These are phyloP conservation scores for Ganaspis brasiliensis DNA, from an alignment of 2,888 invertebrate species.

Conservation along the genomic window DNA sequence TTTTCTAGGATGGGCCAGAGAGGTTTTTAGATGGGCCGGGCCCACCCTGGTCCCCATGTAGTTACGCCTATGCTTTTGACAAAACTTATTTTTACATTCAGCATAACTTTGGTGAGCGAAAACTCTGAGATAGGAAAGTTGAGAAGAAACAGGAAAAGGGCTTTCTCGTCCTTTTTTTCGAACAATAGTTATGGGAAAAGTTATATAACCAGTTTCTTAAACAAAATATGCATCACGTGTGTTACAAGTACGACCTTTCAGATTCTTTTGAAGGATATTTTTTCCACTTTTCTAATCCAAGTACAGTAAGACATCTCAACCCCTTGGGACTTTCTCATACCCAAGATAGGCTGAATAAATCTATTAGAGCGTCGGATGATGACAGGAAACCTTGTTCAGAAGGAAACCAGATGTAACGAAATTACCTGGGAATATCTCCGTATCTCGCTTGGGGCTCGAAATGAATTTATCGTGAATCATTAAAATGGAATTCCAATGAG, in stretches of 20 bases:
- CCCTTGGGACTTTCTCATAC: conserved; percentile 11
- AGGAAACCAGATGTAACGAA: conserved; percentile 36
- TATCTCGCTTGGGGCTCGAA: conserved; percentile 44
- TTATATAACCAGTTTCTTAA: conserved; percentile 52
- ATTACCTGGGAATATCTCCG: conserved; percentile 9
- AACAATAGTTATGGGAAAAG: conserved; percentile 72
- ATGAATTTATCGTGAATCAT: conserved; percentile 62
- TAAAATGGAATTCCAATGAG: conserved; percentile 58
- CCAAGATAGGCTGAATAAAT: conserved; percentile 20
- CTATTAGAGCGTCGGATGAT: conserved; percentile 23
- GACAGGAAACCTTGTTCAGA: conserved; percentile 28
- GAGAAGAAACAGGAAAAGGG: conserved; percentile 64
- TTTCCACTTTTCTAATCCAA: neutral
- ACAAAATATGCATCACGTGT: neutral
- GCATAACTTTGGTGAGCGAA: neutral
- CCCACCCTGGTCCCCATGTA: too few relatives aligned
- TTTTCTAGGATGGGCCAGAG: too few relatives aligned
- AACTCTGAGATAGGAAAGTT: conserved; percentile 2
- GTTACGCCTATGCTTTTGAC: too few relatives aligned
- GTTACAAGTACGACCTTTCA: neutral
- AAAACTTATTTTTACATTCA: too few relatives aligned
- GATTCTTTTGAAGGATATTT: neutral
- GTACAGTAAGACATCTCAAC: neutral
- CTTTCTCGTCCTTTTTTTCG: conserved; percentile 67
- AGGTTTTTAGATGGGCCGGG: too few relatives aligned